phyloP scores from a whole-genome alignment of 2,797 vertebrate species.

The Pseudopleuronectes americanus region DNA sequence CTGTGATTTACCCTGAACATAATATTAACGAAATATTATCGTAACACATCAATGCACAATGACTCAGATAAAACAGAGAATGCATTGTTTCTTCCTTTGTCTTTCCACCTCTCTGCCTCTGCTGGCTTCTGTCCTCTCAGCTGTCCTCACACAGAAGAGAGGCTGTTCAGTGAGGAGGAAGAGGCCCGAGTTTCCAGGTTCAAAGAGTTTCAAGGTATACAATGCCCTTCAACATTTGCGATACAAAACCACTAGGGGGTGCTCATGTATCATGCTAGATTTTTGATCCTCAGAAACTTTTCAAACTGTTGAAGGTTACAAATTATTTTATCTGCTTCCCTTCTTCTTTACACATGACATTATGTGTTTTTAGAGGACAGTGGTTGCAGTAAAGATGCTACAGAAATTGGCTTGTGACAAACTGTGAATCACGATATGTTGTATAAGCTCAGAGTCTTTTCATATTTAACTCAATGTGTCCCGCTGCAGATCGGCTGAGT shows the following conservation, averaged over 20 bases:
- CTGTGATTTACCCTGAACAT: too few species aligned
- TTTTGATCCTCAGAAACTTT: background rate
- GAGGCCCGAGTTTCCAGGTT: constrained; percentile 84
- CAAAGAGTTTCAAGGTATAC: constrained; percentile 91
- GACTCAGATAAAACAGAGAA: background rate
- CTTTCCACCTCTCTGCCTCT: background rate
- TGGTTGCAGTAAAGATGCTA: background rate
- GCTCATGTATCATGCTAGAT: constrained; percentile 17
- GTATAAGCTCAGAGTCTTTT: background rate
- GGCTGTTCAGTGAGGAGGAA: constrained; percentile 87
- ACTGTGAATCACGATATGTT: background rate
- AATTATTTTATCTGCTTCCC: background rate
- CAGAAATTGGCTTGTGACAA: background rate
- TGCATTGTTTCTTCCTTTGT: background rate
- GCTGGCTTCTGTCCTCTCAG: constrained; percentile 69
- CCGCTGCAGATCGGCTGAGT: constrained; percentile 85
- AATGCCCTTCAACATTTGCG: background rate
- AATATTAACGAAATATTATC: background rate
- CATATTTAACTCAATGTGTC: background rate
- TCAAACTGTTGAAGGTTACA: background rate
- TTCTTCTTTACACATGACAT: too few species aligned
- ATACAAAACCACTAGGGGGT: constrained; percentile 57
- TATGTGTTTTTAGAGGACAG: background rate
- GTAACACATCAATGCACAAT: background rate
- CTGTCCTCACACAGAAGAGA: constrained; percentile 90